These are phyloP conservation scores for Bombus pyrosoma DNA, from an alignment of 1,140 invertebrate genomes.

Conservation along the genomic window DNA sequence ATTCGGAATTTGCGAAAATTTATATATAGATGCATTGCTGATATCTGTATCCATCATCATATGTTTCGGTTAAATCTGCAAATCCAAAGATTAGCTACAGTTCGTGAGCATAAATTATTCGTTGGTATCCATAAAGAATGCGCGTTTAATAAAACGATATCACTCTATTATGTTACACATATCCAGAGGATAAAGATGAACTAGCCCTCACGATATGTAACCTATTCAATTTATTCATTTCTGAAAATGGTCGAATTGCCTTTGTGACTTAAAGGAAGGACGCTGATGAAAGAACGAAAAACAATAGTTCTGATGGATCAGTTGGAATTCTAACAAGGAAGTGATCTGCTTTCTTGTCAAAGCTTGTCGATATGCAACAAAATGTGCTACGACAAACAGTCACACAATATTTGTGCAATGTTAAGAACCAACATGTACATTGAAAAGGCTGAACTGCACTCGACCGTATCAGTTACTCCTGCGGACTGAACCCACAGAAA, in stretches of 20 bases:
- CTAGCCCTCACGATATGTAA: neutral
- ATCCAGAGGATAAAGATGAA: neutral
- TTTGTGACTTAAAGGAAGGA: neutral
- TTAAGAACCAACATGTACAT: slow-evolving; percentile 4
- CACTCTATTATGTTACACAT: neutral
- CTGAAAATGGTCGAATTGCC: neutral
- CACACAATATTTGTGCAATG: neutral
- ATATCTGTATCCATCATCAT: neutral
- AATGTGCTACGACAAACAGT: neutral
- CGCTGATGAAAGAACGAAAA: neutral
- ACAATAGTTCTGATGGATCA: neutral
- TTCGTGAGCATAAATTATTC: slow-evolving; percentile 55
- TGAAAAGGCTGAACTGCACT: slow-evolving; percentile 5
- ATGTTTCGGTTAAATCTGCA: neutral
- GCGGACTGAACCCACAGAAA: neutral
- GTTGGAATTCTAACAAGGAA: neutral
- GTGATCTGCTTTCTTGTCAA: neutral
- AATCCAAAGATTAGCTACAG: slow-evolving; percentile 22
- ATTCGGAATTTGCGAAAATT: neutral
- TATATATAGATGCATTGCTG: neutral
- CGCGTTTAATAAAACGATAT: neutral
- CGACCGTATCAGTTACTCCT: neutral
- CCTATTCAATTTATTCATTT: neutral
- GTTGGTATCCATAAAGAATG: neutral
- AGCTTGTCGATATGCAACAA: slow-evolving; percentile 2